A percentile compares a stretch with the other conserved stretches of the same genome.
These are phyloP conservation scores for Phymorhynchus buccinoides DNA, from an alignment of 1,140 invertebrate species.

Conservation along the genomic window DNA sequence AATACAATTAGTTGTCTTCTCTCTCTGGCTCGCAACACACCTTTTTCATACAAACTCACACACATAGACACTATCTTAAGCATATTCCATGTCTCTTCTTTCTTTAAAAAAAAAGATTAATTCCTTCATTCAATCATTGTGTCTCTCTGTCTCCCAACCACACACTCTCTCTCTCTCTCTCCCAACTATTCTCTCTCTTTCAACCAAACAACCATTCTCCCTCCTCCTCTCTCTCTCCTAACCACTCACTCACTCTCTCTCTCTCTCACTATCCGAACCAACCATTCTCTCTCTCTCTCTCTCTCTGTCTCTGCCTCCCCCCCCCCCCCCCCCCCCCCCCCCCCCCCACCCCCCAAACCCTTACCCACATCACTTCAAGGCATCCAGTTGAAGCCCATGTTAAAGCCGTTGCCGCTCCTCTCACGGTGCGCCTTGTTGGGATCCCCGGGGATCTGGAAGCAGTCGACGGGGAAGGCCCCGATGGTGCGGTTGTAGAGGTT, in stretches of 20 bases:
- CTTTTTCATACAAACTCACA: too few relatives aligned
- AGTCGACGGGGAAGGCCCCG: constrained; percentile 62
- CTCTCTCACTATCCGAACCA: too few relatives aligned
- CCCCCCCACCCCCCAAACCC: background rate
- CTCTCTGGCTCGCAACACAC: too few relatives aligned
- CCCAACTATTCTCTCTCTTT: background rate
- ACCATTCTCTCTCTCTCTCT: too few relatives aligned
- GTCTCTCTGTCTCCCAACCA: too few relatives aligned
- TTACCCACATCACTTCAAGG: constrained; percentile 41
- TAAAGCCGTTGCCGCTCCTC: constrained; percentile 39
- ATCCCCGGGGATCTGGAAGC: constrained; percentile 63
- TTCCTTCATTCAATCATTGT: too few relatives aligned
- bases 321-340: background rate
- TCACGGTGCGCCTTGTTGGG: constrained; percentile 52
- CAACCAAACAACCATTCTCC: background rate
- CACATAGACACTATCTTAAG: too few relatives aligned
- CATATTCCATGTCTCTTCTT: too few relatives aligned
- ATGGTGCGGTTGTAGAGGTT: constrained; percentile 64
- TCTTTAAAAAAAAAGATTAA: too few relatives aligned
- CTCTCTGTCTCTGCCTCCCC: background rate
- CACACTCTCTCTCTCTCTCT: constrained; percentile 15
- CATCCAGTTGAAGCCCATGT: constrained; percentile 57
- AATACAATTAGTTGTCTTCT: too few relatives aligned
- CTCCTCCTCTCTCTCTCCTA: background rate
- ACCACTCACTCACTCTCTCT: background rate